These are phyloP conservation scores for Chalcosyrphus nemorum DNA, from an alignment of 2,888 invertebrate species.

Conservation along the genomic window DNA sequence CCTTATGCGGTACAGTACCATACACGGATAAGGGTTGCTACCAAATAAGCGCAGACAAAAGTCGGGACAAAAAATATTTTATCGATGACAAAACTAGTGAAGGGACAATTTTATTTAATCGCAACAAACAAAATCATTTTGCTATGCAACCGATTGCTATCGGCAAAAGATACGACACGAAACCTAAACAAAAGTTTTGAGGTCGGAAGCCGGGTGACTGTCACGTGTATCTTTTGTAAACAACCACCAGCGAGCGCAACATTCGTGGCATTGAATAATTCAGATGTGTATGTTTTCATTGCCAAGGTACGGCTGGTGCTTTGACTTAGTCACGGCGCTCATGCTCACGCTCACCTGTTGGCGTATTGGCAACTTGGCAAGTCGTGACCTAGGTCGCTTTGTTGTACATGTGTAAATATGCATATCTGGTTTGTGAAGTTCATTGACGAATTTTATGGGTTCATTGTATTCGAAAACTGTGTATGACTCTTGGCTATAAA, in stretches of 20 bases:
- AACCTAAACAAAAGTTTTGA: constrained; percentile 35
- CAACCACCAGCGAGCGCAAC: neutral
- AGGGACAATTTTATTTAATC: constrained; percentile 71
- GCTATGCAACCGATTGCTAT: constrained; percentile 82
- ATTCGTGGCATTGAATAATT: neutral
- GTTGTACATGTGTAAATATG: too few species aligned
- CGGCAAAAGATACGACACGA: neutral
- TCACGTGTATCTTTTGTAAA: constrained; percentile 40
- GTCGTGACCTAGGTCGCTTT: constrained; percentile 36
- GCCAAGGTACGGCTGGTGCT: constrained; percentile 33
- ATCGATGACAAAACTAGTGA: constrained; percentile 57
- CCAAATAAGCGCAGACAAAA: constrained; percentile 42
- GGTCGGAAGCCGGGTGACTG: constrained; percentile 38
- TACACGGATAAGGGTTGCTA: constrained; percentile 52
- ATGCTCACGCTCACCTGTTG: constrained; percentile 15
- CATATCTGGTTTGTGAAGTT: neutral
- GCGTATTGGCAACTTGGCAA: constrained; percentile 14
- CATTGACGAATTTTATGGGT: constrained; percentile 20
- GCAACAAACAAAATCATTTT: constrained; percentile 73
- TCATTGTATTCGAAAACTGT: constrained; percentile 5
- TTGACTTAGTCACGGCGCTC: neutral
- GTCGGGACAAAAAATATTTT: constrained; percentile 66
- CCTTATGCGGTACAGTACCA: constrained; percentile 45
- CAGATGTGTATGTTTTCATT: constrained; percentile 14
- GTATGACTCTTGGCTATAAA: neutral